Base-by-base conservation (phyloP, 2,888 invertebrate species). In the Xylophagus ater region DNA sequence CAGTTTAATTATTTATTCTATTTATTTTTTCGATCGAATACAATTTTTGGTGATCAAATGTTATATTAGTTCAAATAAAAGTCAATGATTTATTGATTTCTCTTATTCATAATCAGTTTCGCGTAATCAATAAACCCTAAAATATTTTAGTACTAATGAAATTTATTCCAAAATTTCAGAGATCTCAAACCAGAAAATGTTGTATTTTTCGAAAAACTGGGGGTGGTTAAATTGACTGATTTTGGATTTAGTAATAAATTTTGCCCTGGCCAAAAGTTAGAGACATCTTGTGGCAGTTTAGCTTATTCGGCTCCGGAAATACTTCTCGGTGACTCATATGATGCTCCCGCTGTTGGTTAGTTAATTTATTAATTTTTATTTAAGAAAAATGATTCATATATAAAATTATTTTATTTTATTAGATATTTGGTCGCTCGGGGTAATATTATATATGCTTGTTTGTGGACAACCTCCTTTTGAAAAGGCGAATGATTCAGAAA, bases 251-350 rank as follows among this genome's bases (percentile, higher is more conserved):
- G 96, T 68, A 98, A 99, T 71, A 81, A 84, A 66, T 88, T 88
- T 66, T 88, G 83, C 58, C 96, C 96, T 15, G 97, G 96, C 34
- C 89, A 92, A 66, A 93, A 94, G 62, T 66, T 97, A 57, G 92
- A 93, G 65, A 99, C 98, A 15, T 94, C 93, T 23, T 98, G 98
- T 68, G 98, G 98, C 19, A 94, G 94, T 49, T 70, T 99, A 52
- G 97, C 98, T 14, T 98, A 99, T 68, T 97, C 97, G 3, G 98
- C 98, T 8, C 98, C 98, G 2, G 98, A 98, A 70, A 98, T 99
- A 57, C 72, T 98, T 43, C 73, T 99, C 38, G 98, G 98, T 15
- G 97, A 98, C 67, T 89, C 92, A 2, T 98, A 98, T 66, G 96
- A 98, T 69, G 96, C 97, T 26, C 96, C 96, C 14, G 96, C 96